Evolutionary conservation across 2,113 vertebrate genomes (phyloP).

Genomic region (Delphinus delphis): DNA sequence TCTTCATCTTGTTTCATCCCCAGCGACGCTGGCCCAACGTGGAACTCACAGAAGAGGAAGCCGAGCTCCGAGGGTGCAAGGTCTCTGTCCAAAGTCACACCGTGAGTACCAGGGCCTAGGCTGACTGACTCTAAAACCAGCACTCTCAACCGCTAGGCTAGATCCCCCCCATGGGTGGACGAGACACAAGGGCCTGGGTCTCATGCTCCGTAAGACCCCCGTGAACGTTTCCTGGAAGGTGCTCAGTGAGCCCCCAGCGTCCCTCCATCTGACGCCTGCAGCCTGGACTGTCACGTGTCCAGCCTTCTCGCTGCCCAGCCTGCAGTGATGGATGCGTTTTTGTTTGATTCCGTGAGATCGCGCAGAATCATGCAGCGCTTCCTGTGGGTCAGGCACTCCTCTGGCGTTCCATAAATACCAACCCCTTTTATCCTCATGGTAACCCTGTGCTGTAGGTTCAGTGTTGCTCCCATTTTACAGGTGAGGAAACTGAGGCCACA

Average conservation of each 20-base stretch:
- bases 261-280: background rate
- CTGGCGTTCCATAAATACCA: background rate
- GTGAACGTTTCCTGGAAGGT: accelerated
- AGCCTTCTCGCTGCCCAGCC: background rate
- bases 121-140: background rate
- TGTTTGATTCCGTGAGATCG: background rate
- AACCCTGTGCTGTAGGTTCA: too few species aligned
- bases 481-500: background rate
- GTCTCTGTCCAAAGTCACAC: background rate
- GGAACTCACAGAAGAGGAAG: background rate
- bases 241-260: background rate
- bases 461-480: background rate
- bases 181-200: background rate
- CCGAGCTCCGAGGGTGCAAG: background rate
- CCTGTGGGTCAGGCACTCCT: background rate
- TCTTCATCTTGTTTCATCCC: background rate
- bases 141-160: background rate
- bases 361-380: background rate
- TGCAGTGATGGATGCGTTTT: background rate
- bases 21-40: accelerated
- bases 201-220: background rate
- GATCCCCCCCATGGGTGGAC: background rate
- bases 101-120: background rate
- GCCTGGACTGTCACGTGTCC: background rate
- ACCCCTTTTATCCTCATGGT: background rate